Evolutionary conservation across 2,888 invertebrate genomes (phyloP).

Genomic region (Parapristionchus giblindavisi): DNA sequence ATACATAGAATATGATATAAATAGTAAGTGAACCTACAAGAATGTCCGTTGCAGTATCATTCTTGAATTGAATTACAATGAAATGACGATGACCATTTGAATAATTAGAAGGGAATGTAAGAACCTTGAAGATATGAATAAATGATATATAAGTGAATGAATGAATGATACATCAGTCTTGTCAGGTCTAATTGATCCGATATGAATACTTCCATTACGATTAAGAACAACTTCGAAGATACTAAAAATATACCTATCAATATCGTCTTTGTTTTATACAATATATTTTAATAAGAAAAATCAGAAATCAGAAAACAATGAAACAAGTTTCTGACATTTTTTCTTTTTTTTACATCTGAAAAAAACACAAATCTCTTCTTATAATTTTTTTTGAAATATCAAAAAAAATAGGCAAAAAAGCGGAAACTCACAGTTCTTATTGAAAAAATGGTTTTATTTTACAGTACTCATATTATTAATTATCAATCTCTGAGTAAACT

Average conservation of each 20-base stretch:
- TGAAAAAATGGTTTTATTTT: too few relatives aligned
- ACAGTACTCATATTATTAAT: too few relatives aligned
- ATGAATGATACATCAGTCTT: not conserved
- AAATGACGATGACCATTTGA: constrained; percentile 62
- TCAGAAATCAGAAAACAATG: too few relatives aligned
- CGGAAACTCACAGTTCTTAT: too few relatives aligned
- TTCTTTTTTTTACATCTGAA: too few relatives aligned
- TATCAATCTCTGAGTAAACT: too few relatives aligned
- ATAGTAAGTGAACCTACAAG: constrained; percentile 38
- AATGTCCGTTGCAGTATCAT: constrained; percentile 44
- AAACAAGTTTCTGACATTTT: too few relatives aligned
- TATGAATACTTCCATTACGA: constrained; percentile 56
- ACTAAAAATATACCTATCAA: constrained; percentile 45
- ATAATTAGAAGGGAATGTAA: constrained; percentile 57
- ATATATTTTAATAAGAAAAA: too few relatives aligned
- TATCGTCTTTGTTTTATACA: too few relatives aligned
- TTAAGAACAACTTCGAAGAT: constrained; percentile 55
- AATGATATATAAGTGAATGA: not conserved
- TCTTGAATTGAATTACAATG: constrained; percentile 53
- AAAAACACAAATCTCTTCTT: too few relatives aligned
- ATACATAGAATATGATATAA: not conserved
- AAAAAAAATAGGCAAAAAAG: too few relatives aligned
- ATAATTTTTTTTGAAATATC: too few relatives aligned
- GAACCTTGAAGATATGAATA: constrained; percentile 38
- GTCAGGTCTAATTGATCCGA: constrained; percentile 40